Base-by-base conservation (phyloP, 2,113 vertebrate genomes). In the Candoia aspera region DNA sequence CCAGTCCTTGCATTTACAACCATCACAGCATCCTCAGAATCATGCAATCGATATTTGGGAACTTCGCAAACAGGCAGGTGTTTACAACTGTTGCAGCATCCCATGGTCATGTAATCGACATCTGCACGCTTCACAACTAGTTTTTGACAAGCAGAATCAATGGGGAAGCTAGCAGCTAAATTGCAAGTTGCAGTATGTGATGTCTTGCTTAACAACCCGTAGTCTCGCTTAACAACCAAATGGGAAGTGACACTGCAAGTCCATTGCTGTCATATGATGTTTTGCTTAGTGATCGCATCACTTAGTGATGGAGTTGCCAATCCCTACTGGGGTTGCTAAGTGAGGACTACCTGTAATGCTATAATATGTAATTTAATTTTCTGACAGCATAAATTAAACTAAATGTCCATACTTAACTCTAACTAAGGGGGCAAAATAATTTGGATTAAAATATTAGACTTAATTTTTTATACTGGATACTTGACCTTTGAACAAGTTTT, bases 401-500 rank as follows among this genome's bases (percentile, higher is more conserved):
- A 42, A 42, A 42, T 42, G 2, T 79, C 73, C 33, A 79, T 79
- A 42, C 2, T 37, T 79, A 79, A 79, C 37, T 79, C 33, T 79
- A 37, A 37, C 37, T 79, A 79, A 42, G 33, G 33, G 26, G 8
- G 73, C 6, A 42, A 42, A 79, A 42, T 79, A 42, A 42, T 79
- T 79, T 15, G 42, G 33, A 79, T 79, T 79, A 79, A 79, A 79
- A 79, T 42, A 79, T 9, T 79, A 68, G 12, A 64, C 15, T n/a
- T 37, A 79, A 37, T 10, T 1, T 0, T 90, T 93, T 49, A 0
- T 23, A 62, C 24, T 83, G 92, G 1, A 85, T 92, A 46, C 17
- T 95, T 95, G 95, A 98, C 97, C 97, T 98, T 91, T 98, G 98
- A 0, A 96, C 53, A 73, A 87, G 62, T 89, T 98, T 98, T 90